Percentiles rank a stretch among this genome's conserved stretches.
phyloP scores from a whole-genome alignment of 2,888 invertebrate genomes.

The Eilema sororculum region DNA sequence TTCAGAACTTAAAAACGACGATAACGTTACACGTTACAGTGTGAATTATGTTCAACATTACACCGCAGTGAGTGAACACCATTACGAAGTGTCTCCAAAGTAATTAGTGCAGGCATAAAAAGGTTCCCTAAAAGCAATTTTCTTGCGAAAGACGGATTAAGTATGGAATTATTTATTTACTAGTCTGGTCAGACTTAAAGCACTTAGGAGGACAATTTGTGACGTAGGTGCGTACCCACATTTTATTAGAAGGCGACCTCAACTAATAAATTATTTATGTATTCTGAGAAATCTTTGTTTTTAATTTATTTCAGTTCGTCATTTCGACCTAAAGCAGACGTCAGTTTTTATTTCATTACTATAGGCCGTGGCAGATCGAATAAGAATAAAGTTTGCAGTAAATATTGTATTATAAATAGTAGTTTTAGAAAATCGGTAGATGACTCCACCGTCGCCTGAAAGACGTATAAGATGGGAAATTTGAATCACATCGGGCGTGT shows the following conservation, averaged over 20 bases:
- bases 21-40: not conserved
- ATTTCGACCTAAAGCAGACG: not conserved
- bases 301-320: not conserved
- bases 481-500: too few relatives aligned
- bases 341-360: too few relatives aligned
- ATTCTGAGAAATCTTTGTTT: not conserved
- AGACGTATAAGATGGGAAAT: too few relatives aligned
- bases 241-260: not conserved
- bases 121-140: constrained; percentile 50
- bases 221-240: constrained; percentile 15
- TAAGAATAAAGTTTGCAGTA: too few relatives aligned
- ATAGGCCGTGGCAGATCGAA: too few relatives aligned
- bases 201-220: constrained; percentile 45
- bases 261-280: not conserved
- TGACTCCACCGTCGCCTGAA: too few relatives aligned
- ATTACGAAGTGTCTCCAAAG: constrained; percentile 34
- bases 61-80: constrained; percentile 17
- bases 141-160: constrained; percentile 44
- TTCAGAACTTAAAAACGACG: not conserved
- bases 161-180: constrained; percentile 53
- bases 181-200: constrained; percentile 39
- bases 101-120: constrained; percentile 50
- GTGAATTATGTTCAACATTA: constrained; percentile 15
- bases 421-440: too few relatives aligned
- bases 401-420: too few relatives aligned